Base-by-base conservation (phyloP, 2,113 vertebrate genomes). In the Oceanodroma tethys region DNA sequence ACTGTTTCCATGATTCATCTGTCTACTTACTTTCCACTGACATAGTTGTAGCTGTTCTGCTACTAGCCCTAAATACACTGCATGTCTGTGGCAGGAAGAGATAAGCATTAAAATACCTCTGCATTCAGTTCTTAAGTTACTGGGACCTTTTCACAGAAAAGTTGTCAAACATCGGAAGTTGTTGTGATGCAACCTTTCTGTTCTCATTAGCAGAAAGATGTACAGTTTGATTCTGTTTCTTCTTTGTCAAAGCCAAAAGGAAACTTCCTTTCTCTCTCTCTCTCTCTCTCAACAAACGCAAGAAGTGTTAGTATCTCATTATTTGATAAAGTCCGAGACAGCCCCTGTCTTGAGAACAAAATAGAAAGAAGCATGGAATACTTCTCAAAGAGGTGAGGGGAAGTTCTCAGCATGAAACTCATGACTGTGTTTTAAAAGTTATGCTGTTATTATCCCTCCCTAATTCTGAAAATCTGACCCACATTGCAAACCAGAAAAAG, bases 1-100 rank as follows among this genome's bases (percentile, higher is more conserved):
- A 95, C 45, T 45, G 56, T 95, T 97, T 94, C 91, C 78, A 59
- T 93, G 81, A 93, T 89, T 94, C 95, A 97, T 93, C 88, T 92
- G 40, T 84, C 91, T 94, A 81, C 88, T 82, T 82, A 87, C 53
- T 97, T 96, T 96, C 94, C 97, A 96, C 81, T 95, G 95, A 95
- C 94, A 95, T 48, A 75, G 55, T 12, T 89, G 62, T 38, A 87
- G 84, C 58, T 91, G 13, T 66, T 80, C 63, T 93, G 74, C 63
- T 66, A 16, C 88, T 27, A 85, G 86, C 81, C 67, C 85, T 45
- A 70, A 63, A 75, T 38, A 48, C 15, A 27, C 86, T 79, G 87
- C 90, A 52, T 65, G 40, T 65, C 92, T 92, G 93, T 36, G 90
- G 82, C 91, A 97, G 95, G 94, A 97, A 97, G 91, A 97, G 97